These are phyloP conservation scores for Chaetorhynchus papuensis DNA, from an alignment of 2,113 vertebrate genomes.

Conservation along the genomic window DNA sequence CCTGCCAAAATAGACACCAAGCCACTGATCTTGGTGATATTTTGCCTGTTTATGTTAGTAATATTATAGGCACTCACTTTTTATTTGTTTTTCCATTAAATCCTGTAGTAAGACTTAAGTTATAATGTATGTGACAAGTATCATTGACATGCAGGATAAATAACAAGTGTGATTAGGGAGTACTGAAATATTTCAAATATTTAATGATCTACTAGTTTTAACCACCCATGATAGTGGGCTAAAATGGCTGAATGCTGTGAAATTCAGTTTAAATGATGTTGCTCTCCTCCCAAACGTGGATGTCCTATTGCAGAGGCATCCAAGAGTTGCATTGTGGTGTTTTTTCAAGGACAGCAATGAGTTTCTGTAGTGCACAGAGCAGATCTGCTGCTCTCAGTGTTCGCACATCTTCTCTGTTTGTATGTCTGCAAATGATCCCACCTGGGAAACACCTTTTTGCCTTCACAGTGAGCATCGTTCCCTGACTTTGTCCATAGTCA, in stretches of 20 bases:
- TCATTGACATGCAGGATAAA: background rate
- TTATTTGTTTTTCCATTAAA: conserved; percentile 31
- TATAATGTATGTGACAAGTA: background rate
- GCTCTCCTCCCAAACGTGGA: background rate
- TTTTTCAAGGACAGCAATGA: background rate
- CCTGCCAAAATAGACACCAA: background rate
- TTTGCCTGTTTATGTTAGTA: background rate
- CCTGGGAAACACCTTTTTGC: background rate
- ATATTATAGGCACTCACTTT: background rate
- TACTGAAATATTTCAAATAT: background rate
- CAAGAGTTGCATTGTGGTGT: fast-evolving
- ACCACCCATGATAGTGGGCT: background rate
- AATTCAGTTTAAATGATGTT: background rate
- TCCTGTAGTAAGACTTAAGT: background rate
- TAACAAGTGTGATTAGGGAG: background rate
- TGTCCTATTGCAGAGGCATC: background rate
- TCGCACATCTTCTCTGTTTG: background rate
- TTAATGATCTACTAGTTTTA: background rate
- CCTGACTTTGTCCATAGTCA: background rate
- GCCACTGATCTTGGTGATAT: background rate
- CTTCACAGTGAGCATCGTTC: fast-evolving
- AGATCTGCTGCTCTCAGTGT: background rate
- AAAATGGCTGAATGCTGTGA: background rate
- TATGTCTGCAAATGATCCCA: background rate
- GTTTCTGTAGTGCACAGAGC: too few species aligned